Base-by-base conservation (phyloP, 2,113 vertebrate species). In the Cochlearius cochlearius region DNA sequence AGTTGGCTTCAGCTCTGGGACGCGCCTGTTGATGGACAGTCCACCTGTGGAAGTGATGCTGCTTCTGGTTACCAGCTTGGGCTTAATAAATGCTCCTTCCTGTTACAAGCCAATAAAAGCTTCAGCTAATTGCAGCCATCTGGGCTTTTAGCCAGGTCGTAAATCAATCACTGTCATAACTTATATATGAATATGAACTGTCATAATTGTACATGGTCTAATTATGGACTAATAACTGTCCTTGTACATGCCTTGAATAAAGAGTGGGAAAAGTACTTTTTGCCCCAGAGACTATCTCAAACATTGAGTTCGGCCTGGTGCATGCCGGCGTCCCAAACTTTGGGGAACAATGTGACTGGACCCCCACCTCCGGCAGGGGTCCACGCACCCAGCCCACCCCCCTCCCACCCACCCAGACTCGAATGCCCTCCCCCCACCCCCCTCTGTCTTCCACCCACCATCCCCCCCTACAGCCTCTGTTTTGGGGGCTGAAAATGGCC, bases 241-340 rank as follows among this genome's bases (percentile, higher is more conserved):
- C 11, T 50, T 27, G 55, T n/a, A 29, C 29, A 7, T 3, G 0
- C 36, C 29, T 41, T 22, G 43, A 50, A 60, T 23, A 50, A 59
- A 71, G 17, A 39, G 22, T 5, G 39, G 53, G 64, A 16, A 71
- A 83, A 66, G 41, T 1, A 3, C 60, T 8, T 58, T 58, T 75
- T 2, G 0, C 2, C 22, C 41, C 41, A 64, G 39, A 64, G 39
- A 45, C 47, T 53, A 8, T 59, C 66, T 50, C 30, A 29, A 5
- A 23, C 2, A 3, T 32, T 75, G 19, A 43, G 23, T 52, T 52
- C 2, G 2, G 53, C 38, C 55, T 43, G 45, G 45, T 38, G 64
- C 73, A 9, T 32, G 26, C 38, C 6, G 0, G 38, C 16, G 0
- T 52, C 73, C 45, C 9, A 0, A 2, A 1, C 7, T 12, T 41